Base-by-base conservation (phyloP, 2,113 vertebrate species). In the Leucoraja erinaceus region DNA sequence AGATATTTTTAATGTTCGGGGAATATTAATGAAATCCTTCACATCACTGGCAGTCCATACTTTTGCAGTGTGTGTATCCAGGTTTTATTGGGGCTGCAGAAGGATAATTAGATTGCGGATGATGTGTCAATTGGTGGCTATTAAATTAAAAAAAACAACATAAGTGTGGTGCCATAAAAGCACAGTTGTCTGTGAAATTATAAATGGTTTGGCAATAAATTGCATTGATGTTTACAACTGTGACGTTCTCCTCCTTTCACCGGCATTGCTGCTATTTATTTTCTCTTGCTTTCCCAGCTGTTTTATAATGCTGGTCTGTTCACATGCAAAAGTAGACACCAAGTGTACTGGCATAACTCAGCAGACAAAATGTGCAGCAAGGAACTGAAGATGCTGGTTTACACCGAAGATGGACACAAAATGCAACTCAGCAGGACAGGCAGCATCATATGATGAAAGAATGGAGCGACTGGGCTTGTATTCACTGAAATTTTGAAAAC, bases 121-220 rank as follows among this genome's bases (percentile, higher is more conserved):
- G 28, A 31, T 88, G 79, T 25, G 5, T 28, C 83, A 63, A 66
- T 66, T 88, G 83, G 83, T 31, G 14, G 83, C 14, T 63, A 63
- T 88, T 63, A 63, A 88, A 88, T 88, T 47, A 47, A 47, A 47
- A 47, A n/a, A 47, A 88, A 66, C 18, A 31, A 2, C 83, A 59
- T 84, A 25, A 88, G 59, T 14, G 59, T 61, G 6, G 83, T 88
- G 83, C 63, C 61, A 16, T 63, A 88, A 88, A 88, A 63, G 59
- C 83, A 88, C 59, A 63, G 14, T 61, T 88, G 83, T 84, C 28
- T 63, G 59, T 18, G 5, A 31, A 88, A 33, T 31, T 56, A 88
- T 88, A 88, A 88, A 77, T 33, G 31, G 61, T 88, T 88, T 88
- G n/a, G 61, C 63, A 63, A 31, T 61, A 88, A 63, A 88, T 63